Percentiles rank a stretch among this genome's conserved stretches.
These are phyloP conservation scores for Lutraria lutraria DNA, from an alignment of 2,888 invertebrate species.

Conservation along the genomic window DNA sequence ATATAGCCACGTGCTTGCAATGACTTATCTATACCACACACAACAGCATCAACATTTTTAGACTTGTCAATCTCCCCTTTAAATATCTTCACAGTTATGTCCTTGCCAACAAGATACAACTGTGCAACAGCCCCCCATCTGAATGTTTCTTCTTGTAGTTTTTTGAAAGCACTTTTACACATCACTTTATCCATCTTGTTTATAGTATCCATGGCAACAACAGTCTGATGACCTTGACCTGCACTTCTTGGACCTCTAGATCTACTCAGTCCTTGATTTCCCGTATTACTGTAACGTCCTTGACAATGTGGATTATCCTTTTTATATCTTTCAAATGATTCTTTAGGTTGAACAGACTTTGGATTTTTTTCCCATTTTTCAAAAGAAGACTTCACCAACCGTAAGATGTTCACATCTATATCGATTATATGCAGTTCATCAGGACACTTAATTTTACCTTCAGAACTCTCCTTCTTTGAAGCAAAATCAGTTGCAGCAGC, in stretches of 20 bases:
- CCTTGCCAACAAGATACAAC: slow-evolving; percentile 32
- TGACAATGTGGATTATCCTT: slow-evolving; percentile 22
- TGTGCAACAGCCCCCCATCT: slow-evolving; percentile 45
- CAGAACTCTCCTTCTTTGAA: background rate
- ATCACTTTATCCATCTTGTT: background rate
- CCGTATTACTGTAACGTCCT: background rate
- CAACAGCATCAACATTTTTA: slow-evolving; percentile 57
- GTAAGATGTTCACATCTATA: slow-evolving; percentile 60
- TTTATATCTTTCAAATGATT: slow-evolving; percentile 34
- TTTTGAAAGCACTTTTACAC: slow-evolving; percentile 4
- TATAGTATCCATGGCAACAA: background rate
- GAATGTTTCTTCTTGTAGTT: slow-evolving; percentile 36
- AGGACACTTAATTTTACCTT: slow-evolving; percentile 6
- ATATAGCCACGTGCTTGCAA: slow-evolving; percentile 49
- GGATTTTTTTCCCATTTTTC: slow-evolving; percentile 56
- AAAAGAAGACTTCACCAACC: slow-evolving; percentile 46
- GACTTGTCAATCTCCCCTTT: slow-evolving; percentile 51
- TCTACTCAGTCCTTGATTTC: background rate
- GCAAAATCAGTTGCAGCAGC: slow-evolving; percentile 55
- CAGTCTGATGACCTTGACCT: background rate
- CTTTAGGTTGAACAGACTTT: slow-evolving; percentile 23
- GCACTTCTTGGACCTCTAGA: background rate
- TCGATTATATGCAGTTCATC: slow-evolving; percentile 68
- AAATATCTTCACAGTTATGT: slow-evolving; percentile 53
- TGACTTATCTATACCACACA: slow-evolving; percentile 51